Conservation (phyloP, 2,113 vertebrate species). For the Gnathonemus echidnorhynchus region DNA sequence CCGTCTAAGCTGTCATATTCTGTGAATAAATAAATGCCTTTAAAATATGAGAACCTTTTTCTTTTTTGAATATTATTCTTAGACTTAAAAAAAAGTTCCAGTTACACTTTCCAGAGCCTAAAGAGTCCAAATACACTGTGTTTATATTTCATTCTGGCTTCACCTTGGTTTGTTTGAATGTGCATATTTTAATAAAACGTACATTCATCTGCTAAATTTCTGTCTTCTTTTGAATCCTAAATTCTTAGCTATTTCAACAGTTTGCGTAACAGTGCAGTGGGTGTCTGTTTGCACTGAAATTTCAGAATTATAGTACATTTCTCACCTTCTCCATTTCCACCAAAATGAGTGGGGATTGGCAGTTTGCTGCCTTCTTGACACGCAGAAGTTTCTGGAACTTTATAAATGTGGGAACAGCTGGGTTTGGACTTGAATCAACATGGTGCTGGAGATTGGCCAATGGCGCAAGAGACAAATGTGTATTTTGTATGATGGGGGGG, state of each 20-base stretch:
- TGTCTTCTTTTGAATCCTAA: neutral
- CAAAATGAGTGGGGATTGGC: neutral
- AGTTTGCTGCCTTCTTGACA: neutral
- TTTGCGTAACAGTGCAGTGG: neutral
- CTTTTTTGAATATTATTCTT: neutral
- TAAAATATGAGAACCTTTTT: neutral
- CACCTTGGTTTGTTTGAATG: neutral
- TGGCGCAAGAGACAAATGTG: neutral
- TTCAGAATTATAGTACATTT: neutral
- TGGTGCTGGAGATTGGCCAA: neutral
- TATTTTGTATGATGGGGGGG: neutral
- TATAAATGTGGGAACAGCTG: neutral
- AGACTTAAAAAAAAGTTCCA: neutral
- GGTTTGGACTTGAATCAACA: neutral
- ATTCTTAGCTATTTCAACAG: neutral
- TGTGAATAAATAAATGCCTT: constrained; percentile 2
- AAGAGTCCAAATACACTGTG: neutral
- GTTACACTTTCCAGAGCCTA: neutral
- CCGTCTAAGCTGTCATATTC: neutral
- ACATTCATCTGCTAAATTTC: neutral
- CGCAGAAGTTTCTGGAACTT: neutral
- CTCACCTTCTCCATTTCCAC: neutral
- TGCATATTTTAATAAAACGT: neutral
- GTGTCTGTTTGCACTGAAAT: neutral
- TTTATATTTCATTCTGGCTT: neutral